Evolutionary conservation across 2,888 invertebrate genomes (phyloP).

Genomic region (Meta bourneti): DNA sequence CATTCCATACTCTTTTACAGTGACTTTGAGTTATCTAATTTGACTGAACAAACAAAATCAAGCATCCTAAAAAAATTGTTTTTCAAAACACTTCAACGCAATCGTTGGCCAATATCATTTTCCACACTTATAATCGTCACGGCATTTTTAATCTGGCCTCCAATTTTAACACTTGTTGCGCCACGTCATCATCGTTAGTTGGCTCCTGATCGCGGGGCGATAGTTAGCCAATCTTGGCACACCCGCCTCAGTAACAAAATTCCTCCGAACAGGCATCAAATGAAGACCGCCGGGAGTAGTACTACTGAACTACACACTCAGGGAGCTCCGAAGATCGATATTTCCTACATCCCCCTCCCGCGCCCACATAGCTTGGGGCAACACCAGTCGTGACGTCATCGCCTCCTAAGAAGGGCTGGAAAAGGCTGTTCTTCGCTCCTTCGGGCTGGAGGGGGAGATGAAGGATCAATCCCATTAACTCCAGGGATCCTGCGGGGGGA

Average conservation of each 20-base stretch:
- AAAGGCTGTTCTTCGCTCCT: constrained; percentile 46
- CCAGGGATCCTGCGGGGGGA: background rate
- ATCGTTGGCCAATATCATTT: no score
- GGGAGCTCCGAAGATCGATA: constrained; percentile 38
- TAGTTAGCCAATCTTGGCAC: constrained; percentile 10
- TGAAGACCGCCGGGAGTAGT: constrained; percentile 1
- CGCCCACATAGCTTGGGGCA: constrained; percentile 43
- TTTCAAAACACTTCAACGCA: background rate
- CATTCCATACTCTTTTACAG: no score
- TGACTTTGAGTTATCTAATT: no score
- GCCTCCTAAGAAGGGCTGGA: background rate
- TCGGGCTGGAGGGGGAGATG: constrained; percentile 24
- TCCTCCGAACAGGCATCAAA: constrained; percentile 8
- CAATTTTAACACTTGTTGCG: no score
- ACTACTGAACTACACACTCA: background rate
- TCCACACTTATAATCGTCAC: no score
- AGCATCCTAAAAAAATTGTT: background rate
- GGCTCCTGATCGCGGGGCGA: background rate
- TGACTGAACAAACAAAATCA: no score
- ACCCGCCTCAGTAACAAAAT: background rate
- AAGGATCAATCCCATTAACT: constrained; percentile 62
- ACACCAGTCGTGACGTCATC: constrained; percentile 29
- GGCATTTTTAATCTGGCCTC: no score
- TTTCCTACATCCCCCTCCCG: constrained; percentile 45
- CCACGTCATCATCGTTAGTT: no score